Percentiles rank a stretch among this genome's conserved stretches.
Conservation (phyloP, 2,113 vertebrate species). For the Sinosuthora webbiana region DNA sequence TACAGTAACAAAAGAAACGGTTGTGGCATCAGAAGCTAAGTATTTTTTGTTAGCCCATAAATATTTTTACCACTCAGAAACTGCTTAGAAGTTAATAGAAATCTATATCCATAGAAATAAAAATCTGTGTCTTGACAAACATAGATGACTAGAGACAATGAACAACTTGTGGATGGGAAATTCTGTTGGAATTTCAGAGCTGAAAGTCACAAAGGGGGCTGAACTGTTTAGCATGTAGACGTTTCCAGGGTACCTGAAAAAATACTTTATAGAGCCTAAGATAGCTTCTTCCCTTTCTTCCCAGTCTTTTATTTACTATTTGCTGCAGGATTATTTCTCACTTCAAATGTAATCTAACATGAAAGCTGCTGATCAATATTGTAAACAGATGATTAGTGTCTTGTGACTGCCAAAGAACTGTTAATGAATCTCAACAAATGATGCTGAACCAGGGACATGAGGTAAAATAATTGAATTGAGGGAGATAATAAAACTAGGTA, state of each 20-base stretch:
- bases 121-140: not conserved
- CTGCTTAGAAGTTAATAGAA: not conserved
- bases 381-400: slow-evolving; percentile 48
- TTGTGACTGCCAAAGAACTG: slow-evolving; percentile 17
- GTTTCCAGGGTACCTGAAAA: not conserved
- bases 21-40: not conserved
- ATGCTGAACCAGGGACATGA: not conserved
- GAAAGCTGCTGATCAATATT: slow-evolving; percentile 47
- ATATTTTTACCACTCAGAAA: not conserved
- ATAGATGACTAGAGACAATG: not conserved
- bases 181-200: not conserved
- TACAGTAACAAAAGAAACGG: not conserved
- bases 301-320: slow-evolving; percentile 1
- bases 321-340: slow-evolving; percentile 1
- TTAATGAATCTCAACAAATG: slow-evolving; percentile 25
- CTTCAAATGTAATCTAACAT: slow-evolving; percentile 1
- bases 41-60: not conserved
- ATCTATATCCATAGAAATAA: not conserved
- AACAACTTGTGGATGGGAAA: not conserved
- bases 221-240: not conserved
- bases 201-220: not conserved
- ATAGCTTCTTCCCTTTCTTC: not conserved
- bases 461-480: slow-evolving; percentile 25
- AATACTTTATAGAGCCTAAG: not conserved
- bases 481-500: not conserved